Evolutionary conservation across 2,797 vertebrate species (phyloP).

Genomic region (Thunnus albacares): DNA sequence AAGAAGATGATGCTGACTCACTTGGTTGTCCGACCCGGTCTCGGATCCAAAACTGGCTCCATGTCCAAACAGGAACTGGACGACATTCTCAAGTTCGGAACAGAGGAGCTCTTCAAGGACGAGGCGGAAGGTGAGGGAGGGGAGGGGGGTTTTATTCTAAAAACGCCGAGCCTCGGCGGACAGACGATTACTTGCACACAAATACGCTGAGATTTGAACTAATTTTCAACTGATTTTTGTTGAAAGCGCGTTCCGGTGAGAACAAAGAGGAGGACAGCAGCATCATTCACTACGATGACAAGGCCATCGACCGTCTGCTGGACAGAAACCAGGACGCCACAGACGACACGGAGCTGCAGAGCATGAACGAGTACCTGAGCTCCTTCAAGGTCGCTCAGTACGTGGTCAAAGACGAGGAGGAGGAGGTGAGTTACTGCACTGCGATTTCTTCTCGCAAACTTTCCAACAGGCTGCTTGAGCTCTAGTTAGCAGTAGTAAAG

Average conservation of each 20-base stretch:
- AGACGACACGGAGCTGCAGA: slow-evolving; percentile 95
- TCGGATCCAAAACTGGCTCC: slow-evolving; percentile 98
- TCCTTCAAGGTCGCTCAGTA: slow-evolving; percentile 99
- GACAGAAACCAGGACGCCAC: slow-evolving; percentile 97
- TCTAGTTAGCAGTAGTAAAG: too few relatives aligned
- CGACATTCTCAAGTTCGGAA: slow-evolving; percentile 98
- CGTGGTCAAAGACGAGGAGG: slow-evolving; percentile 97
- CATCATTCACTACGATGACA: slow-evolving; percentile 98
- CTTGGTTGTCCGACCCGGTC: slow-evolving; percentile 95
- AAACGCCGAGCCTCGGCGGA: neutral
- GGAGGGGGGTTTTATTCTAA: neutral
- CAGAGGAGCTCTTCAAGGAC: slow-evolving; percentile 96
- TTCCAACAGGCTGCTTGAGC: too few relatives aligned
- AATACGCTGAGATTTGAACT: neutral
- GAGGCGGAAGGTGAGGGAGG: slow-evolving; percentile 81
- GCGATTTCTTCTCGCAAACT: too few relatives aligned
- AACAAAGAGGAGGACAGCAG: slow-evolving; percentile 97
- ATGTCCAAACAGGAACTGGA: slow-evolving; percentile 99
- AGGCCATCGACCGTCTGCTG: slow-evolving; percentile 94
- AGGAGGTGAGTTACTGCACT: slow-evolving; percentile 87
- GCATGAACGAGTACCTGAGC: slow-evolving; percentile 99
- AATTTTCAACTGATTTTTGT: neutral
- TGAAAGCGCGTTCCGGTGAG: slow-evolving; percentile 82
- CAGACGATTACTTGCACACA: accelerated
- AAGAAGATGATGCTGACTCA: slow-evolving; percentile 99